phyloP scores from a whole-genome alignment of 2,888 invertebrate genomes.

The Platerodrilus igneus region DNA sequence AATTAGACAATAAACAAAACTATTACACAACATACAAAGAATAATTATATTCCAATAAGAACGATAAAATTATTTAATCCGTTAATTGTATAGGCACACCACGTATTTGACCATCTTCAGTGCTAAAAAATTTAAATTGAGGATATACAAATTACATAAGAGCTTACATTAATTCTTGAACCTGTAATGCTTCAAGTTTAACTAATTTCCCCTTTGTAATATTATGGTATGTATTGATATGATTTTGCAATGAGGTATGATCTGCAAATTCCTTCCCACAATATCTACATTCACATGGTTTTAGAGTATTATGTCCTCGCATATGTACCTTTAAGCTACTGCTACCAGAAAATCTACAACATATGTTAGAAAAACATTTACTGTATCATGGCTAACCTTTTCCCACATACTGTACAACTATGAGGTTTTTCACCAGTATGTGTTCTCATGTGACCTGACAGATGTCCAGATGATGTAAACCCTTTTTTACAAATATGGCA shows the following conservation, averaged over 20 bases:
- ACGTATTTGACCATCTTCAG: too few relatives aligned
- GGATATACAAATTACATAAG: too few relatives aligned
- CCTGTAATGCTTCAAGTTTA: conserved; percentile 42
- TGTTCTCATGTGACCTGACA: conserved; percentile 46
- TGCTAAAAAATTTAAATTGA: too few relatives aligned
- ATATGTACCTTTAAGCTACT: conserved; percentile 44
- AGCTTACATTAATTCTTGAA: conserved; percentile 45
- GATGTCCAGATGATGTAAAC: conserved; percentile 45
- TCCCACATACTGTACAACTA: conserved; percentile 43
- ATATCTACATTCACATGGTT: conserved; percentile 40
- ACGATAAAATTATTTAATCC: too few relatives aligned
- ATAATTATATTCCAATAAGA: too few relatives aligned
- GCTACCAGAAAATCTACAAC: conserved; percentile 42
- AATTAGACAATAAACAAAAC: too few relatives aligned
- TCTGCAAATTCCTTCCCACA: conserved; percentile 42
- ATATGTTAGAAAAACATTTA: conserved; percentile 6
- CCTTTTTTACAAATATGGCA: conserved; percentile 44
- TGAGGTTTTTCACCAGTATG: conserved; percentile 47
- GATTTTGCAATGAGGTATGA: conserved; percentile 37
- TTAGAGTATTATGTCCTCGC: conserved; percentile 40
- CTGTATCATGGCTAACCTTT: conserved; percentile 38
- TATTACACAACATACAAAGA: too few relatives aligned
- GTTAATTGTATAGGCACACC: too few relatives aligned
- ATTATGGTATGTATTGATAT: conserved; percentile 33
- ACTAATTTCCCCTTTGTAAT: conserved; percentile 26